Percentiles rank a stretch among this genome's conserved stretches.
These are phyloP conservation scores for Limnephilus marmoratus DNA, from an alignment of 2,888 invertebrate genomes.

Conservation along the genomic window DNA sequence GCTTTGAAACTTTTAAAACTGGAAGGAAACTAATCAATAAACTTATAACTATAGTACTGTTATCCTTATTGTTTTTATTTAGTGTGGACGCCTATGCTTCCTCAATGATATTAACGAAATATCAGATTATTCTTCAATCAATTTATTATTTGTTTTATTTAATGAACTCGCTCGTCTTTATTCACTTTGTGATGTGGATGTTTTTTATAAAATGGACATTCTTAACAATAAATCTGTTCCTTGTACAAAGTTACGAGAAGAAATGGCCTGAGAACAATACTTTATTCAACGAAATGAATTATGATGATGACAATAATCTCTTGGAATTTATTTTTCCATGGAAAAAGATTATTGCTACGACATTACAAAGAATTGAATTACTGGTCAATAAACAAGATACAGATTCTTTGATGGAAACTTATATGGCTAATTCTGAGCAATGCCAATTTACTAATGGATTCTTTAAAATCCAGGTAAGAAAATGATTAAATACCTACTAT, in stretches of 20 bases:
- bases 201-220: slow-evolving; percentile 3
- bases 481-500: not conserved
- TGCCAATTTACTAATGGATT: not conserved
- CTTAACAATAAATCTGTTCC: not conserved
- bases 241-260: not conserved
- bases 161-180: not conserved
- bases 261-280: not conserved
- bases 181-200: not conserved
- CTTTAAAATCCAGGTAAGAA: slow-evolving; percentile 9
- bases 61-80: not conserved
- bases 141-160: slow-evolving; percentile 6
- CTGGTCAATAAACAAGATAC: not conserved
- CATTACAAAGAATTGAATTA: not conserved
- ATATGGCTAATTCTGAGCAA: not conserved
- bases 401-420: not conserved
- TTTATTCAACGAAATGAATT: slow-evolving; percentile 1
- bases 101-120: not conserved
- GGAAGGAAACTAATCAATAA: not conserved
- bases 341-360: not conserved
- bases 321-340: not conserved
- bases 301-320: not conserved
- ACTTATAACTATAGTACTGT: not conserved
- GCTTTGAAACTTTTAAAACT: not conserved
- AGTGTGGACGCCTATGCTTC: not conserved
- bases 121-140: not conserved